These are phyloP conservation scores for Charaxes varanes DNA, from an alignment of 1,140 invertebrate species.

Conservation along the genomic window DNA sequence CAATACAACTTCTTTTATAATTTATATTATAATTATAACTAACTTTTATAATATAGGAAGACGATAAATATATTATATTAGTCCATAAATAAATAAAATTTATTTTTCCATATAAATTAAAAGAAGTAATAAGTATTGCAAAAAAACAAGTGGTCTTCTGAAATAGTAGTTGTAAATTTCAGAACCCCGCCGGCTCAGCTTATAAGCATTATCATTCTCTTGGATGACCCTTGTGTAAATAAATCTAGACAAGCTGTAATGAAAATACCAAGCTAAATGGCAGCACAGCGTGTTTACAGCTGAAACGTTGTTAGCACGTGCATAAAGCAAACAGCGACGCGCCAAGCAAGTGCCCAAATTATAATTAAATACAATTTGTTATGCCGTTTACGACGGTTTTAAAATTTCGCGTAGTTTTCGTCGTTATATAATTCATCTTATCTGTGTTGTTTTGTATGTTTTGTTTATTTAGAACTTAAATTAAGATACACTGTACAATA, in stretches of 20 bases:
- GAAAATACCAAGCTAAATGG: constrained; percentile 36
- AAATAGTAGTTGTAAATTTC: constrained; percentile 39
- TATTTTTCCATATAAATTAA: too few species aligned
- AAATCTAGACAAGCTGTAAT: constrained; percentile 40
- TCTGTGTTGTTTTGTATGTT: too few species aligned
- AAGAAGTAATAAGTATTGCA: too few species aligned
- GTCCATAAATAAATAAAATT: too few species aligned
- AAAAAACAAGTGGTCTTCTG: constrained; percentile 3
- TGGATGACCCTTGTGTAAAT: constrained; percentile 49
- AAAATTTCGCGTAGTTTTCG: too few species aligned
- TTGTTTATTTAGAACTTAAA: too few species aligned
- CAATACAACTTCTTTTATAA: too few species aligned
- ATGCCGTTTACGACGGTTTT: background rate
- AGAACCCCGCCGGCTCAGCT: constrained; percentile 30
- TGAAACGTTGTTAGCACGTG: constrained; percentile 28
- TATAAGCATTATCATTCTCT: constrained; percentile 46
- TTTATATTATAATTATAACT: background rate
- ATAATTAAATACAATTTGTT: constrained; percentile 14
- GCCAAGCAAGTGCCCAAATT: constrained; percentile 17
- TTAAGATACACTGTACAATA: too few species aligned
- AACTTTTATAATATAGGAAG: too few species aligned
- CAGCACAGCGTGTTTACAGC: constrained; percentile 21
- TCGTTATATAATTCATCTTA: too few species aligned
- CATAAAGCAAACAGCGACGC: constrained; percentile 17
- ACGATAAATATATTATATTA: too few species aligned